Base-by-base conservation (phyloP, 2,888 invertebrate genomes). In the Atherix ibis region DNA sequence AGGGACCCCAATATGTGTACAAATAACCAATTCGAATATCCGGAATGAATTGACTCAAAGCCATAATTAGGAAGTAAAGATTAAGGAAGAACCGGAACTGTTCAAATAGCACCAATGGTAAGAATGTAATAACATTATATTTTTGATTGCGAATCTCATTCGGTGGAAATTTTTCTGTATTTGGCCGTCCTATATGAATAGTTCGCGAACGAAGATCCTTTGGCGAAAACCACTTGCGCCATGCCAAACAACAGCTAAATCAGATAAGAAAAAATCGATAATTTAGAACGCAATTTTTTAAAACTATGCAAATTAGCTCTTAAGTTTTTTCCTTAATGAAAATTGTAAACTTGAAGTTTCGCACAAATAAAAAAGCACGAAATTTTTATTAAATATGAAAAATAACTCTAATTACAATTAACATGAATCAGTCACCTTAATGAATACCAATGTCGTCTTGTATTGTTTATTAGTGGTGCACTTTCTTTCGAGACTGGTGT, bases 31-130 rank as follows among this genome's bases (percentile, higher is more conserved):
- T 91, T 47, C 88, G 71, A 45, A 98, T 82, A 51, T 88, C 89
- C 16, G 94, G 91, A 54, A 99, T 87, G 64, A 99, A 95, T 65
- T 99, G 98, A 51, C 92, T 92, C 35, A 84, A 68, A 0, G 98
- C 97, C 97, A 98, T 97, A 38, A 97, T 71, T 45, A 99, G 68
- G 64, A 99, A 99, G 61, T 95, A 98, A 38, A 99, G 64, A 65
- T 99, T 99, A 44, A 99, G 70, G 64, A 99, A 99, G 65, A 95
- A 97, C 50, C 91, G 84, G 67, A 99, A 99, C 65, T 99, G 98
- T 63, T 99, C 92, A 65, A 81, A 98, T 42, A 98, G 70, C 40
- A 98, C 95, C 63, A 85, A 56, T 4, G 88, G 88, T 50, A 88
- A 68, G 67, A 88, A 88, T 54, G 87, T 84, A 47, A 88, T 70